These are phyloP conservation scores for Centropus bengalensis DNA, from an alignment of 2,113 vertebrate species.

Conservation along the genomic window DNA sequence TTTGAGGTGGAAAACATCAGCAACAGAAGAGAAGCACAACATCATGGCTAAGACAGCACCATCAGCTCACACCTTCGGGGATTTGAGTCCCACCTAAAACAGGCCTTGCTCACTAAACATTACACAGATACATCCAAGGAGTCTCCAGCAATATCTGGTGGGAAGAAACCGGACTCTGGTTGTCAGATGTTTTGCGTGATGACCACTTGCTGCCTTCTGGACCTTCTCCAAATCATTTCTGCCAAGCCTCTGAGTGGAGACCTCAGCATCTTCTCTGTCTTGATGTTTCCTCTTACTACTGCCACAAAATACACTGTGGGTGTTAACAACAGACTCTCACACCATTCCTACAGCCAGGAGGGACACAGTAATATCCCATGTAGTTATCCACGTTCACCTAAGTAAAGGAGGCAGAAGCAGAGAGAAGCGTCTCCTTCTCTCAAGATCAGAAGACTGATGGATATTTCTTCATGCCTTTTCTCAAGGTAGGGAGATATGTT, in stretches of 20 bases:
- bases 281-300: background rate
- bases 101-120: background rate
- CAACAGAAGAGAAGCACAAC: background rate
- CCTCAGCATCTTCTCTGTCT: background rate
- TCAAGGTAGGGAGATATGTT: background rate
- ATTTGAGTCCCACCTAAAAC: background rate
- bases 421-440: background rate
- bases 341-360: background rate
- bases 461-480: background rate
- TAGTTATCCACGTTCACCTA: background rate
- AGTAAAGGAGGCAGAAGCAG: background rate
- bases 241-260: background rate
- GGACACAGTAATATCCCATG: rapidly evolving
- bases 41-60: rapidly evolving
- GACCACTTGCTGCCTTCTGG: background rate
- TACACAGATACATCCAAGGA: background rate
- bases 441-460: background rate
- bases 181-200: background rate
- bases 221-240: background rate
- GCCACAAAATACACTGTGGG: background rate
- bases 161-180: background rate
- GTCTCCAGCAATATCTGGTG: background rate
- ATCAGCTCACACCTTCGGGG: background rate
- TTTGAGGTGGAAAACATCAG: background rate
- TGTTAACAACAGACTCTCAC: background rate